phyloP scores from a whole-genome alignment of 2,888 invertebrate genomes.

The Brenthis daphne region DNA sequence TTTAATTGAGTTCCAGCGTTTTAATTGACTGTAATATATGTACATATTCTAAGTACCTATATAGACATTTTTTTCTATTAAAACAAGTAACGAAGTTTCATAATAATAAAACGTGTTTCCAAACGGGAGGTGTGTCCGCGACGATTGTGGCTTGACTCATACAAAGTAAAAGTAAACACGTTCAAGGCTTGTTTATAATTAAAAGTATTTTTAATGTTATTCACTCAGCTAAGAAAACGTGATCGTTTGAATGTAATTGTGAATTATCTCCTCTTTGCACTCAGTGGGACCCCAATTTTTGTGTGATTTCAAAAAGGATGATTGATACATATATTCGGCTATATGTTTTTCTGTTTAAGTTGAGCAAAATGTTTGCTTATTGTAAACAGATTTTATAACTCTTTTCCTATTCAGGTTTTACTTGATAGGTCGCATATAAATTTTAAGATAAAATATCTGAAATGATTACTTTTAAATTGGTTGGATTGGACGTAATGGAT shows the following conservation, averaged over 20 bases:
- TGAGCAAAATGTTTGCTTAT: too few relatives aligned
- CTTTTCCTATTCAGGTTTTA: too few relatives aligned
- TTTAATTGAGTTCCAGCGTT: too few relatives aligned
- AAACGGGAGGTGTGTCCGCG: conserved; percentile 54
- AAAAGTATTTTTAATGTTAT: conserved; percentile 26
- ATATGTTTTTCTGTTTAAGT: too few relatives aligned
- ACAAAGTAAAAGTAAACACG: conserved; percentile 43
- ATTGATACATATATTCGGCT: too few relatives aligned
- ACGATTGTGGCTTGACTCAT: conserved; percentile 31
- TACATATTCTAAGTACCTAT: neutral
- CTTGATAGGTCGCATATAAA: too few relatives aligned
- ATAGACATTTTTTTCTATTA: neutral
- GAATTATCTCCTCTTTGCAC: neutral
- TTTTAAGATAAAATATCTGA: too few relatives aligned
- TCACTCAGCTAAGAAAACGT: conserved; percentile 25
- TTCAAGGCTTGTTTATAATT: conserved; percentile 42
- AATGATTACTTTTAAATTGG: too few relatives aligned
- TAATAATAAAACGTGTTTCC: conserved; percentile 41
- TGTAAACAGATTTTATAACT: too few relatives aligned
- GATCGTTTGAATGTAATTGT: conserved; percentile 11
- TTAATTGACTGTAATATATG: neutral
- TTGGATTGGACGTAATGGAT: too few relatives aligned
- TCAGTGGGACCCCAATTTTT: neutral
- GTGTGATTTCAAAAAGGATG: neutral
- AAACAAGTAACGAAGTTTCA: conserved; percentile 18